Conservation (phyloP, 2,888 invertebrate species). For the Masnerella sp. region DNA sequence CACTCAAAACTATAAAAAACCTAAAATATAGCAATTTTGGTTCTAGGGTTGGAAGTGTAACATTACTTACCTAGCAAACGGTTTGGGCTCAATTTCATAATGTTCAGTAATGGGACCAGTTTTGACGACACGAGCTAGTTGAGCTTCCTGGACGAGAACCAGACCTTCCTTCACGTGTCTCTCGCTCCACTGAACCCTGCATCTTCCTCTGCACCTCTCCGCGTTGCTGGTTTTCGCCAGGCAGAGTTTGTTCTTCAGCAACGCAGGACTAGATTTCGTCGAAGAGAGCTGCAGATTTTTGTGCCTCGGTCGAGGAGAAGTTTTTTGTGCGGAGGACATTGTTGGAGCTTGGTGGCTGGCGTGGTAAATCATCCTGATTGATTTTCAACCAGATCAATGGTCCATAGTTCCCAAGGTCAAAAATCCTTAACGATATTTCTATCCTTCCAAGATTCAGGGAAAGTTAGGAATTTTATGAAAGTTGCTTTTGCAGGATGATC, state of each 20-base stretch:
- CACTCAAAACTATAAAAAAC: too few relatives aligned
- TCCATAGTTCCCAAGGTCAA: slow-evolving; percentile 19
- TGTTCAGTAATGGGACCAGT: slow-evolving; percentile 79
- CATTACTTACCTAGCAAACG: slow-evolving; percentile 79
- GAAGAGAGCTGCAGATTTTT: slow-evolving; percentile 68
- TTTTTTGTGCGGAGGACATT: slow-evolving; percentile 74
- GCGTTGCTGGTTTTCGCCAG: slow-evolving; percentile 59
- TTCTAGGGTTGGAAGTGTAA: too few relatives aligned
- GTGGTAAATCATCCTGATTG: slow-evolving; percentile 68
- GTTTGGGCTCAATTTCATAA: slow-evolving; percentile 79
- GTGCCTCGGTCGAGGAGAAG: slow-evolving; percentile 72
- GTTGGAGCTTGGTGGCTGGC: slow-evolving; percentile 72
- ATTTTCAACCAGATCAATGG: slow-evolving; percentile 8
- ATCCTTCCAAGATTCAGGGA: too few relatives aligned
- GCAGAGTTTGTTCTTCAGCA: slow-evolving; percentile 59
- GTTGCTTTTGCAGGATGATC: too few relatives aligned
- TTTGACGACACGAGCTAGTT: slow-evolving; percentile 78
- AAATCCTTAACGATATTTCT: too few relatives aligned
- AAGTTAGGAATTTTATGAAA: too few relatives aligned
- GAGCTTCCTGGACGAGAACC: slow-evolving; percentile 78
- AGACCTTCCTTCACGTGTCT: slow-evolving; percentile 78
- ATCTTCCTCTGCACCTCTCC: slow-evolving; percentile 73
- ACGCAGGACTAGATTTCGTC: slow-evolving; percentile 64
- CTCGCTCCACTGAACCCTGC: slow-evolving; percentile 78
- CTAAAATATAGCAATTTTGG: too few relatives aligned